phyloP scores from a whole-genome alignment of 2,888 invertebrate genomes.

The Nephrotoma guestfalica region DNA sequence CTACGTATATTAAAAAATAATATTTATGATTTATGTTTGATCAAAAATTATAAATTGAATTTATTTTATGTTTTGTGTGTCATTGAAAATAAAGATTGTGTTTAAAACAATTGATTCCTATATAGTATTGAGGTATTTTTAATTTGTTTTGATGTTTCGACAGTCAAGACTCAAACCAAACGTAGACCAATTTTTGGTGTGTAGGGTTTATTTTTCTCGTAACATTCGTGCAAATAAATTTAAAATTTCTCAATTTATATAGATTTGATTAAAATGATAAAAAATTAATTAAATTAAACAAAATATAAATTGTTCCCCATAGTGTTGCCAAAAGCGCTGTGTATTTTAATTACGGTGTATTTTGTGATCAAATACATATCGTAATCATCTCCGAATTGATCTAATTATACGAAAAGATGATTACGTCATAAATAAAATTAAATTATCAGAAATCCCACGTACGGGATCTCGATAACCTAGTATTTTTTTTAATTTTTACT shows the following conservation, averaged over 20 bases:
- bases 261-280: not conserved
- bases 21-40: not conserved
- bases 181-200: not conserved
- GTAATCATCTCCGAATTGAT: not conserved
- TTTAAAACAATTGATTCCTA: not conserved
- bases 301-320: not conserved
- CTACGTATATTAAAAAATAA: not conserved
- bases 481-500: not conserved
- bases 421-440: not conserved
- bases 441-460: not conserved
- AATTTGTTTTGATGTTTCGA: not conserved
- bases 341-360: not conserved
- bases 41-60: not conserved
- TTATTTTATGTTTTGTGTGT: too few relatives aligned
- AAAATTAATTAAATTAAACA: not conserved
- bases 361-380: not conserved
- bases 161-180: not conserved
- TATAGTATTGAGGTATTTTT: not conserved
- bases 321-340: slow-evolving; percentile 4
- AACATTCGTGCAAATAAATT: not conserved
- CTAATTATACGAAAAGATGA: not conserved
- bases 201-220: not conserved
- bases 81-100: not conserved
- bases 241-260: not conserved
- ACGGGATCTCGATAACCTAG: not conserved